Evolutionary conservation across 2,888 invertebrate species (phyloP).

Genomic region (Chloromyia formosa): DNA sequence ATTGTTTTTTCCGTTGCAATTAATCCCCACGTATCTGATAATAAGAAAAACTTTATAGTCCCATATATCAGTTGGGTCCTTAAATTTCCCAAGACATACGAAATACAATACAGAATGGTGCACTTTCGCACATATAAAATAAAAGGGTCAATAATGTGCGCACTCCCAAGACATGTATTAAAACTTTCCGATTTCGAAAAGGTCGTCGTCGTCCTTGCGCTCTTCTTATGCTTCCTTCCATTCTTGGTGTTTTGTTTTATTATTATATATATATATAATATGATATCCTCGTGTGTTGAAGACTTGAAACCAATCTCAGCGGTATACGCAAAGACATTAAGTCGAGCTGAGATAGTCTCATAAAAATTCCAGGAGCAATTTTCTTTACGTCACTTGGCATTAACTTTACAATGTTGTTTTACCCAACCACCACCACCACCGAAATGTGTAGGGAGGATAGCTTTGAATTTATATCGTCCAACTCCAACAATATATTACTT

Average conservation of each 20-base stretch:
- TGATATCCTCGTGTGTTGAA: slow-evolving; percentile 35
- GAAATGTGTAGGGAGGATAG: not conserved
- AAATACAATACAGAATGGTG: no score
- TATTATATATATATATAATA: not conserved
- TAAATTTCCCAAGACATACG: no score
- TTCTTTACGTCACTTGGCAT: slow-evolving; percentile 47
- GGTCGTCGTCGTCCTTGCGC: not conserved
- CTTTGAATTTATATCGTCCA: no score
- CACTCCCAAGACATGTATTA: slow-evolving; percentile 36
- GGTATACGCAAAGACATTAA: slow-evolving; percentile 42
- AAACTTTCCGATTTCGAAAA: slow-evolving; percentile 19
- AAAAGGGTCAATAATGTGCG: slow-evolving; percentile 19
- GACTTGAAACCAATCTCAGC: slow-evolving; percentile 45
- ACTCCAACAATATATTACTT: no score
- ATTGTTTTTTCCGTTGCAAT: no score
- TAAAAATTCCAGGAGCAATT: slow-evolving; percentile 48
- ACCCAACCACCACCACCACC: no score
- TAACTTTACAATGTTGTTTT: slow-evolving; percentile 47
- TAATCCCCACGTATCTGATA: no score
- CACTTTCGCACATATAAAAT: slow-evolving; percentile 6
- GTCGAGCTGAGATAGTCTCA: slow-evolving; percentile 47
- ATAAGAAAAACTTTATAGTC: no score
- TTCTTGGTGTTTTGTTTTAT: slow-evolving; percentile 32
- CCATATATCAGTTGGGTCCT: no score
- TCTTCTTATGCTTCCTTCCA: not conserved